Base-by-base conservation (phyloP, 2,113 vertebrate species). In the Lota lota region DNA sequence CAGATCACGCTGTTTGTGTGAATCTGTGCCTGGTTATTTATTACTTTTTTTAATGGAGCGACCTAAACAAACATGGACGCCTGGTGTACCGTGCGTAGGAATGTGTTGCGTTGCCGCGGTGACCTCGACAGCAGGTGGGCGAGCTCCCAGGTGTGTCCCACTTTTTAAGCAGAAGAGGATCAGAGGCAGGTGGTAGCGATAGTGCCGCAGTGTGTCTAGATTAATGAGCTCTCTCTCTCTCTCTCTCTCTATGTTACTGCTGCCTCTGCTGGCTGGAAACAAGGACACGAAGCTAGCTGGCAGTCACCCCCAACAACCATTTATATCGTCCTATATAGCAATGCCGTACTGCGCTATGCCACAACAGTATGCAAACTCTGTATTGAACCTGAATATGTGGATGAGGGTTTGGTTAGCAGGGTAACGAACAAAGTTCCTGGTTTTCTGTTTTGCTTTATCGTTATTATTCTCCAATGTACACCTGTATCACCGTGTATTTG, bases 71-170 rank as follows among this genome's bases (percentile, higher is more conserved):
- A 36, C 50, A 11, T 56, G 50, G 22, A 56, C 47, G 47, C 22
- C 69, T 69, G 69, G 65, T 65, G 56, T 67, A 6, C 16, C 61
- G 66, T 73, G 74, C 67, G 78, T 74, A 67, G 76, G 78, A 70
- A 75, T 77, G 67, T 75, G 76, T 61, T 61, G 22, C 69, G 66
- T 69, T 24, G 54, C 12, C 56, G 64, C 56, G 66, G 70, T 76
- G 85, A 84, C 83, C 85, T 79, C 82, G 75, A 79, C 80, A 77
- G 82, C 84, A 88, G 84, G 85, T 82, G 85, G 79, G 79, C 86
- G 75, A 88, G 87, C 87, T 86, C 88, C 83, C 86, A 87, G 82
- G 85, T 87, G 88, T 87, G 91, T 76, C 90, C 89, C 79, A 88
- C 79, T 89, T 92, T 86, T 84, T 61, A 79, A 66, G 74, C 78